These are phyloP conservation scores for Dromococcyx pavoninus DNA, from an alignment of 2,797 vertebrate species.

Conservation along the genomic window DNA sequence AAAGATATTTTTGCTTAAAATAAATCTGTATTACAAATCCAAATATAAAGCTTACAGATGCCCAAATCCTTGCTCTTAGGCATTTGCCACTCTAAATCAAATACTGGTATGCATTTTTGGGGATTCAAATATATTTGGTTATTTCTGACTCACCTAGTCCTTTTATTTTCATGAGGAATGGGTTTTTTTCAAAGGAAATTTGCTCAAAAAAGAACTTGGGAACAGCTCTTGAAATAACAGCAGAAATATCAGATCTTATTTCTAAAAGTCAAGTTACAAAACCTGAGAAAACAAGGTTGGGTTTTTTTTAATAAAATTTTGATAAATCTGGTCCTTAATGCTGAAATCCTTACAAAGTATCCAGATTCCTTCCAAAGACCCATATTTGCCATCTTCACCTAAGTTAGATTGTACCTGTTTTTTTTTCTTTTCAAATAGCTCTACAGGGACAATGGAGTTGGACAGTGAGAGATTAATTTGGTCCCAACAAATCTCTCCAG, in stretches of 20 bases:
- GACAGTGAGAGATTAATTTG: neutral
- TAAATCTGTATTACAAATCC: neutral
- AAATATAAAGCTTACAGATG: neutral
- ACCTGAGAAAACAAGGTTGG: neutral
- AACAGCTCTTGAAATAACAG: neutral
- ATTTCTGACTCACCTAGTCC: neutral
- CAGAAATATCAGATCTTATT: neutral
- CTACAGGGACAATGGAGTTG: neutral
- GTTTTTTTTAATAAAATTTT: neutral
- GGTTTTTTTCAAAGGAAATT: neutral
- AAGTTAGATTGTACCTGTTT: neutral
- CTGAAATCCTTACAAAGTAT: neutral
- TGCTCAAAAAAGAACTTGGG: neutral
- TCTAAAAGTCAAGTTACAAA: neutral
- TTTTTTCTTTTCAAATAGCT: neutral
- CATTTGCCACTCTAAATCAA: neutral
- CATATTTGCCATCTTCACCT: neutral
- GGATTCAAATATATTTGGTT: neutral
- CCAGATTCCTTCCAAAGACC: neutral
- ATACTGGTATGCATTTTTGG: neutral
- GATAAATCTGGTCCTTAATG: neutral
- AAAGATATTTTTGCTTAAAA: neutral
- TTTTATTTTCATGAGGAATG: neutral
- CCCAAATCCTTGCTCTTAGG: neutral
- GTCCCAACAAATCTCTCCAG: neutral